These are phyloP conservation scores for Cybosia mesomella DNA, from an alignment of 2,888 invertebrate genomes.

Conservation along the genomic window DNA sequence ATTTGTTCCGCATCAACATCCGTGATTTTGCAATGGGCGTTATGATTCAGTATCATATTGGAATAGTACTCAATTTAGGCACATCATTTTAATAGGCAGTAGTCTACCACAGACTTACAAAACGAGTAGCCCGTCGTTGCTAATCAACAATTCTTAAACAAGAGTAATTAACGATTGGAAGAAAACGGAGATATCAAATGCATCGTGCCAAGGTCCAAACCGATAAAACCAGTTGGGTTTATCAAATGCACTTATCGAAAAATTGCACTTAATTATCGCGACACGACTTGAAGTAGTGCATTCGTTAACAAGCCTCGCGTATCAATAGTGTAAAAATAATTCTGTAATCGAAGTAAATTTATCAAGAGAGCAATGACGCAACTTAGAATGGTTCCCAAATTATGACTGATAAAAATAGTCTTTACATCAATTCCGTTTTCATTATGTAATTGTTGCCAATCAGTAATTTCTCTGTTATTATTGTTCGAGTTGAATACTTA, in stretches of 20 bases:
- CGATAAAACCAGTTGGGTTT: neutral
- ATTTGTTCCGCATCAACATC: neutral
- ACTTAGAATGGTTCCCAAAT: neutral
- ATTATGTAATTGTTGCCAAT: neutral
- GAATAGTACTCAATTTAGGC: constrained; percentile 22
- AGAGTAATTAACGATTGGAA: neutral
- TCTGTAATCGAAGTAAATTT: neutral
- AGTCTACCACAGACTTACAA: neutral
- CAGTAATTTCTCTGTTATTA: neutral
- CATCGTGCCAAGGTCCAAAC: neutral
- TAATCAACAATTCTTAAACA: neutral
- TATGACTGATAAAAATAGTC: neutral
- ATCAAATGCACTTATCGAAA: neutral
- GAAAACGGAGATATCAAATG: too few relatives aligned
- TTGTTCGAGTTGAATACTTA: neutral
- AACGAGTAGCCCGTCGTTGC: neutral
- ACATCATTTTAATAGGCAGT: neutral
- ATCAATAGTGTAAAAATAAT: neutral
- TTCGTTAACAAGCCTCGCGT: neutral
- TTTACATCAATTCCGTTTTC: too few relatives aligned
- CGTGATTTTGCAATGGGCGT: neutral
- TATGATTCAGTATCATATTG: neutral
- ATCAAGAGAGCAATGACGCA: neutral
- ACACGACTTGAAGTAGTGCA: neutral
- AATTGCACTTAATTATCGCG: neutral